phyloP scores from a whole-genome alignment of 2,113 vertebrate genomes.

The Mirounga angustirostris region DNA sequence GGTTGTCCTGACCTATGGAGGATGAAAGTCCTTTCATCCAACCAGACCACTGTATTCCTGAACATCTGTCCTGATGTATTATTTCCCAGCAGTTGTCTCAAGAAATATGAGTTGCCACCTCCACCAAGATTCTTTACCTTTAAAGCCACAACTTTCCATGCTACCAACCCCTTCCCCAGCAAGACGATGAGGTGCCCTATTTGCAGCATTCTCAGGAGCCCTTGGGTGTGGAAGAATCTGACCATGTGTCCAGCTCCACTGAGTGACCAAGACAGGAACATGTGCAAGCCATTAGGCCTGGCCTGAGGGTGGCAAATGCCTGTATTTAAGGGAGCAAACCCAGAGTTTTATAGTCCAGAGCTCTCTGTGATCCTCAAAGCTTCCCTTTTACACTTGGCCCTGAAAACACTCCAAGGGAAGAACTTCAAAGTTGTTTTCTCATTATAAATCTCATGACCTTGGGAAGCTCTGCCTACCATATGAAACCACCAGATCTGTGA shows the following conservation, averaged over 20 bases:
- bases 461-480: neutral
- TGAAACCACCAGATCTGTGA: constrained; percentile 46
- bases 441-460: constrained; percentile 42
- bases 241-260: neutral
- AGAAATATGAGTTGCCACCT: neutral
- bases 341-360: constrained; percentile 20
- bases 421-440: constrained; percentile 61
- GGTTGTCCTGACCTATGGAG: neutral
- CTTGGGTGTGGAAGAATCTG: neutral
- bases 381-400: neutral
- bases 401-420: neutral
- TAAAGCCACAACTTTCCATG: neutral
- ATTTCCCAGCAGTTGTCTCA: neutral
- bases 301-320: neutral
- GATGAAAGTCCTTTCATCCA: neutral
- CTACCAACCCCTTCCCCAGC: neutral
- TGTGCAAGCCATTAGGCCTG: neutral
- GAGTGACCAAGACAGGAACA: neutral
- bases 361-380: constrained; percentile 1
- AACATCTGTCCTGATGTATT: neutral
- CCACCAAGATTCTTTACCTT: neutral
- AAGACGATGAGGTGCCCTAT: neutral
- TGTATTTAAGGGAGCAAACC: neutral
- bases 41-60: neutral
- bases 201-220: neutral